These are phyloP conservation scores for Abscondita cerata DNA, from an alignment of 2,888 invertebrate species.

Conservation along the genomic window DNA sequence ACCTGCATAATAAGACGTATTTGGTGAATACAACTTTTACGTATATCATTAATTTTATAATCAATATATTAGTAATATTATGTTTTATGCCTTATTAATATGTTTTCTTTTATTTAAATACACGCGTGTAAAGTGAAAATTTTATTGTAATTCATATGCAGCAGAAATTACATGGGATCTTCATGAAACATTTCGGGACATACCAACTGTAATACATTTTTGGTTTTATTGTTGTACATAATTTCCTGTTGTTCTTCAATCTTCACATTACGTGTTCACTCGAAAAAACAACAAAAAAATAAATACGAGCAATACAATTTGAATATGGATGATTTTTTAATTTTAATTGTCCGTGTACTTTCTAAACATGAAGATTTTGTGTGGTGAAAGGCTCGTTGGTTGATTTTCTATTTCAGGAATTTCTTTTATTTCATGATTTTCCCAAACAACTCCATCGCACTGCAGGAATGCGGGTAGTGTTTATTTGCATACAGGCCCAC, in stretches of 20 bases:
- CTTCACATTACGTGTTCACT: neutral
- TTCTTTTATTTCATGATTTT: neutral
- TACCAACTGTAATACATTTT: conserved; percentile 1
- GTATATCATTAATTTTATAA: neutral
- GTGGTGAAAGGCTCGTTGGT: neutral
- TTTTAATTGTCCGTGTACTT: neutral
- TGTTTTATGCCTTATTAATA: no score
- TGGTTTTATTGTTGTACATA: neutral
- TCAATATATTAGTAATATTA: neutral
- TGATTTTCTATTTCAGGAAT: neutral
- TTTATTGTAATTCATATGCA: neutral
- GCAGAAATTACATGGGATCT: neutral
- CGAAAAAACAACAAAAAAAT: neutral
- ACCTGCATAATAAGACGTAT: neutral
- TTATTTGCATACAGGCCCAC: neutral
- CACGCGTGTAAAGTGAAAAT: neutral
- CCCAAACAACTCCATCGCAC: neutral
- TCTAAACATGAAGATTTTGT: neutral
- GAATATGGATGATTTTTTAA: neutral
- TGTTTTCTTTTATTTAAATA: no score
- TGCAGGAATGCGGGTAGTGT: neutral
- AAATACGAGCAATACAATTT: neutral
- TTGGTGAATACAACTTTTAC: neutral
- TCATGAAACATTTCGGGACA: conserved; percentile 1
- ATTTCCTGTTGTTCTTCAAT: neutral